Evolutionary conservation across 2,888 invertebrate species (phyloP).

Genomic region (Perdita meconis): DNA sequence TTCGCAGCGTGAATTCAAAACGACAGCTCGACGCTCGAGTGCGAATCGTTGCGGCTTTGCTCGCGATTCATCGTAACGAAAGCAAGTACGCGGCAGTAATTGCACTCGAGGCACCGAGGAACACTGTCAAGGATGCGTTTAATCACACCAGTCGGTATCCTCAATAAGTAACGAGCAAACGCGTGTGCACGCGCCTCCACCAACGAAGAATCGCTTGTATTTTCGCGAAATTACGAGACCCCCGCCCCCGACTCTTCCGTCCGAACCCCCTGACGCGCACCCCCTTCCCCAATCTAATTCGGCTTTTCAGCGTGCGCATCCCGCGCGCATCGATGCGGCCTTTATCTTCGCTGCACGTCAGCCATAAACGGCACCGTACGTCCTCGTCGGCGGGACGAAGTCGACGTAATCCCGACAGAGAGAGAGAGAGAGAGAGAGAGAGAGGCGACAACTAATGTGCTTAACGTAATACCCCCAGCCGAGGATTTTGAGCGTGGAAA

Average conservation of each 20-base stretch:
- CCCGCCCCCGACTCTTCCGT: neutral
- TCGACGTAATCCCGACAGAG: slow-evolving; percentile 59
- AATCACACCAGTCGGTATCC: slow-evolving; percentile 24
- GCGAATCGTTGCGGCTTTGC: slow-evolving; percentile 14
- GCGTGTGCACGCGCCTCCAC: too few species aligned
- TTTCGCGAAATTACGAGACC: slow-evolving; percentile 37
- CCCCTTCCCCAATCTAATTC: slow-evolving; percentile 31
- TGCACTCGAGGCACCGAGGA: neutral
- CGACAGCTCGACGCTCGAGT: slow-evolving; percentile 13
- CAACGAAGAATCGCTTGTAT: slow-evolving; percentile 11
- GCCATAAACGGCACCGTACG: slow-evolving; percentile 58
- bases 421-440: too few species aligned
- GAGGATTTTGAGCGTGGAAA: slow-evolving; percentile 58
- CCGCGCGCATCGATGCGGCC: slow-evolving; percentile 34
- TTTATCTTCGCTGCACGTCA: slow-evolving; percentile 53
- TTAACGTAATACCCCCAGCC: slow-evolving; percentile 69
- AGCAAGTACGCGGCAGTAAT: slow-evolving; percentile 14
- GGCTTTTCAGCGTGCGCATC: slow-evolving; percentile 28
- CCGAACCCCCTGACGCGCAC: neutral
- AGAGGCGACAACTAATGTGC: slow-evolving; percentile 71
- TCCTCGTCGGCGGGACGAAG: slow-evolving; percentile 57
- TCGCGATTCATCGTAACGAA: slow-evolving; percentile 17
- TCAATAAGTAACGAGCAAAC: slow-evolving; percentile 33
- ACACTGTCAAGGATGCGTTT: slow-evolving; percentile 29
- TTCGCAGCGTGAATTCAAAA: slow-evolving; percentile 1